These are phyloP conservation scores for Upupa epops DNA, from an alignment of 2,113 vertebrate genomes.

Conservation along the genomic window DNA sequence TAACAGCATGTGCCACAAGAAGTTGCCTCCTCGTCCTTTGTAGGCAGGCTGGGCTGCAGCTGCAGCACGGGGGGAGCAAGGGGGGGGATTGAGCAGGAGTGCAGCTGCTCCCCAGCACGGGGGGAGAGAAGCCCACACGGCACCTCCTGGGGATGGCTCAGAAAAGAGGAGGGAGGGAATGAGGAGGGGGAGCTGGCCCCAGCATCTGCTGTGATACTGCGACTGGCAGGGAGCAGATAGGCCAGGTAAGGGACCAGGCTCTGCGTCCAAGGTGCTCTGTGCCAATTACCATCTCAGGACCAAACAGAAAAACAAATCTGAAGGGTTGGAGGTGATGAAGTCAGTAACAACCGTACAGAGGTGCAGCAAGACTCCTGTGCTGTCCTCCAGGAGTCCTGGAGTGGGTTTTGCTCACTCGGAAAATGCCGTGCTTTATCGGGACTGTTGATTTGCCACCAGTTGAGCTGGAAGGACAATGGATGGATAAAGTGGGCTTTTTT, in stretches of 20 bases:
- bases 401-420: neutral
- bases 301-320: fast-evolving
- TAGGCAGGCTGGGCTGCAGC: constrained; percentile 60
- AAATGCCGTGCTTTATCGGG: neutral
- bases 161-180: neutral
- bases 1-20: constrained; percentile 51
- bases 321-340: neutral
- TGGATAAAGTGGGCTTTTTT: neutral
- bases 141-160: constrained; percentile 34
- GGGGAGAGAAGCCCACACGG: neutral
- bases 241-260: neutral
- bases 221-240: neutral
- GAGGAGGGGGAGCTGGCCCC: neutral
- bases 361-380: neutral
- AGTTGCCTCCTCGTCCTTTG: constrained; percentile 45
- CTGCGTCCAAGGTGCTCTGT: neutral
- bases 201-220: neutral
- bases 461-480: constrained; percentile 3
- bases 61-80: neutral
- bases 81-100: constrained; percentile 4
- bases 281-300: fast-evolving
- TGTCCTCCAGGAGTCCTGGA: neutral
- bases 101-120: constrained; percentile 57
- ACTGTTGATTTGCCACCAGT: constrained; percentile 35
- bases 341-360: neutral